Percentiles rank a stretch among this genome's conserved stretches.
Conservation (phyloP, 1,140 invertebrate genomes). For the Archivesica marissinica region DNA sequence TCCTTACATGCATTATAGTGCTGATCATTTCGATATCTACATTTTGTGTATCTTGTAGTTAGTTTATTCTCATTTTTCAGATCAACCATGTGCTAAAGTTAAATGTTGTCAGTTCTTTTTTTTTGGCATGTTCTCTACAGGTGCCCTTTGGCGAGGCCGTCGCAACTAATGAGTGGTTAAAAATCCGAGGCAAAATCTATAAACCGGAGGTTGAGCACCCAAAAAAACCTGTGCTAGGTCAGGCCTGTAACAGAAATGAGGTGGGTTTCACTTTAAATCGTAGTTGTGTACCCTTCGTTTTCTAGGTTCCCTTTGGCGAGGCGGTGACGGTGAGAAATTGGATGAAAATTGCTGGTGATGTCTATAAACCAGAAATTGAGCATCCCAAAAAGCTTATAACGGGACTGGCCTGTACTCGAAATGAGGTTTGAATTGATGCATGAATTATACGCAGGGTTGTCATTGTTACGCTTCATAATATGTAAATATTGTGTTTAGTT, state of each 20-base stretch:
- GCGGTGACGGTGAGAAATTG: slow-evolving; percentile 90
- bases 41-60: not conserved
- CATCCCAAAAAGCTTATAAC: slow-evolving; percentile 89
- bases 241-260: slow-evolving; percentile 34
- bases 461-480: not conserved
- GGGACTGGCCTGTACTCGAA: slow-evolving; percentile 91
- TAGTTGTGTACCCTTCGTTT: slow-evolving; percentile 3
- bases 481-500: too few species aligned
- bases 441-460: not conserved
- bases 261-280: slow-evolving; percentile 26
- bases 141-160: slow-evolving; percentile 95
- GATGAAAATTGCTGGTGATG: slow-evolving; percentile 89
- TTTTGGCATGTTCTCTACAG: slow-evolving; percentile 80
- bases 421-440: slow-evolving; percentile 86
- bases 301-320: slow-evolving; percentile 95
- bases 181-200: slow-evolving; percentile 88
- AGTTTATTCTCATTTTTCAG: not conserved
- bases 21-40: too few species aligned
- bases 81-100: not conserved
- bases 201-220: slow-evolving; percentile 90
- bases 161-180: slow-evolving; percentile 91
- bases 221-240: slow-evolving; percentile 42
- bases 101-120: slow-evolving; percentile 35
- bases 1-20: too few species aligned
- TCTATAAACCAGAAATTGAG: slow-evolving; percentile 89